Evolutionary conservation across 2,797 vertebrate species (phyloP), one percentile per base, ranked within the genome.

Genomic region (Smutsia temminckii): DNA sequence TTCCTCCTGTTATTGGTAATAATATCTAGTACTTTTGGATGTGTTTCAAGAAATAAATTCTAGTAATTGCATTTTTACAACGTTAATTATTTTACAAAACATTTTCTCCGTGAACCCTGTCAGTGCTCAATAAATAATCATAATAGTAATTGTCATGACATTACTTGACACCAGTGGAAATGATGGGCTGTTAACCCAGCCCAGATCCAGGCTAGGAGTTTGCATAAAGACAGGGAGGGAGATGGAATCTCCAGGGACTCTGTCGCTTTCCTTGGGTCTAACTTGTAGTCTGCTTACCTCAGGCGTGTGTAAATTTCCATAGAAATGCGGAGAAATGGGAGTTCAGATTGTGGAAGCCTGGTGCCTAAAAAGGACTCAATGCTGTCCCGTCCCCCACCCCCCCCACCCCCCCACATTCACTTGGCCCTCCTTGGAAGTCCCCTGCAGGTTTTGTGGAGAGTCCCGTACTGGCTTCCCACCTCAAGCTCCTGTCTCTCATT

Each of bases 31-130:
- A 63, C 46, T 75, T 95, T 93, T 93, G 95, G 93, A 95, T 85
- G 42, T 57, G 9, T 87, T 96, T 97, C 96, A 97, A 96, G 91
- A 96, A 96, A 95, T 97, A 95, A 96, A 95, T 95, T 95, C 79
- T 63, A 79, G 94, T 93, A 94, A 96, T 94, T 95, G 80, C 80
- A 92, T 89, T 97, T 96, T 97, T 92, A 96, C 63, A 95, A 77
- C 3, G 4, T 95, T 93, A 96, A 95, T 96, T 96, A 92, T 96
- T 97, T 93, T 63, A 96, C 32, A 94, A 95, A 97, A 86, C 64
- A 90, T 96, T 93, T 97, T 95, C 75, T 79, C 25, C 51, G 59
- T 95, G 93, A 95, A 84, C 69, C n/a, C 77, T 95, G 84, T 94
- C 59, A 85, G 81, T 89, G 74, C 29, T 59, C 49, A 89, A 91